phyloP scores from a whole-genome alignment of 1,140 invertebrate species.

The Drosophila melanica region DNA sequence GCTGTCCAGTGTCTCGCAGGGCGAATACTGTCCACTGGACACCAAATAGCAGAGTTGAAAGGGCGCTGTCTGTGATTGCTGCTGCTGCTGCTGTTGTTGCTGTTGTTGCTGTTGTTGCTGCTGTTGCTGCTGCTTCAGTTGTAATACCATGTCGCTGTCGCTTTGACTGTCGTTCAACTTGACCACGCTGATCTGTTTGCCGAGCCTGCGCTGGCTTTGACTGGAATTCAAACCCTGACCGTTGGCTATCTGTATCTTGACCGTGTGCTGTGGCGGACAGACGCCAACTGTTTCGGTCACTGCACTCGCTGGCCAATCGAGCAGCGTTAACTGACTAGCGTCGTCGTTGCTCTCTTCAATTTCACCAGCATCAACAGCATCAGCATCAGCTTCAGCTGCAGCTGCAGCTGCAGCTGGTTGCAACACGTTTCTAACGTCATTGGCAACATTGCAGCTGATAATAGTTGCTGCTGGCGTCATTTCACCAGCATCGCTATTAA shows the following conservation, averaged over 20 bases:
- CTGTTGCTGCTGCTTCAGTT: constrained; percentile 32
- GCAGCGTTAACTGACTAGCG: constrained; percentile 48
- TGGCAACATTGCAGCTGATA: constrained; percentile 73
- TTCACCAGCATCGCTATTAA: constrained; percentile 27
- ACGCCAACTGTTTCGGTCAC: constrained; percentile 49
- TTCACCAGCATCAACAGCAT: constrained; percentile 16
- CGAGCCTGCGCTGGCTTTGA: constrained; percentile 38
- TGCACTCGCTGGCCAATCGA: constrained; percentile 53
- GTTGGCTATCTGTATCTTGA: constrained; percentile 80
- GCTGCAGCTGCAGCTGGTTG: constrained; percentile 16
- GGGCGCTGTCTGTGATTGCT: constrained; percentile 26
- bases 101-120: constrained; percentile 47
- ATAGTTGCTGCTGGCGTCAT: constrained; percentile 48
- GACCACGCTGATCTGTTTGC: constrained; percentile 72
- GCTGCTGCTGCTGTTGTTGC: constrained; percentile 1
- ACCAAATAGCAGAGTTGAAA: constrained; percentile 86
- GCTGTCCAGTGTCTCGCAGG: constrained; percentile 91
- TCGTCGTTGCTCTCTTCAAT: constrained; percentile 46
- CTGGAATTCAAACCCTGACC: constrained; percentile 14
- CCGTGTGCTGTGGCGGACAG: constrained; percentile 57
- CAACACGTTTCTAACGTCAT: constrained; percentile 54
- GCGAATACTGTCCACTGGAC: constrained; percentile 91
- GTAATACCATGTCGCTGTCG: constrained; percentile 45
- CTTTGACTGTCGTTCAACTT: constrained; percentile 58
- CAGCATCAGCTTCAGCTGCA: background rate